phyloP scores from a whole-genome alignment of 2,797 vertebrate genomes.

The Neopelma chrysocephalum region DNA sequence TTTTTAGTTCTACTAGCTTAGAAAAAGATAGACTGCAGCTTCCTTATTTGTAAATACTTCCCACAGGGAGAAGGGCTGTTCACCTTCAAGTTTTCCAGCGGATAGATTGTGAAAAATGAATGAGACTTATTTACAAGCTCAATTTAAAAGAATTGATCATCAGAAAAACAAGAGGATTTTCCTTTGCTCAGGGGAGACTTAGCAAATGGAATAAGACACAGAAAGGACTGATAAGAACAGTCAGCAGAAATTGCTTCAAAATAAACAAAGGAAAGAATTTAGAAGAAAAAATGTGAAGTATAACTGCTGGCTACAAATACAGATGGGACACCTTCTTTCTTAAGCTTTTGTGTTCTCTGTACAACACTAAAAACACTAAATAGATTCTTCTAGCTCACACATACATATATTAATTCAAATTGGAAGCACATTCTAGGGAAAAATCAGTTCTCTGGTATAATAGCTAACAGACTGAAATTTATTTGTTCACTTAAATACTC shows the following conservation, averaged over 20 bases:
- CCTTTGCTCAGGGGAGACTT: background rate
- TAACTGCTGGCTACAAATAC: background rate
- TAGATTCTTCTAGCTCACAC: background rate
- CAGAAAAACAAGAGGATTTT: slow-evolving; percentile 30
- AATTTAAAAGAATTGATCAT: slow-evolving; percentile 28
- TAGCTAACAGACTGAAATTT: background rate
- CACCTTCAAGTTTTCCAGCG: background rate
- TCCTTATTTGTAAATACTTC: background rate
- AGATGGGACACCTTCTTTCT: background rate
- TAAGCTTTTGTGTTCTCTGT: background rate
- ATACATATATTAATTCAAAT: background rate
- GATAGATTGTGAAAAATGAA: background rate
- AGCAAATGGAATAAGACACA: slow-evolving; percentile 1
- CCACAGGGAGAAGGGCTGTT: background rate
- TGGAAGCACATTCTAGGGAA: background rate
- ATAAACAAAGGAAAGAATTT: background rate
- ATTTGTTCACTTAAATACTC: background rate
- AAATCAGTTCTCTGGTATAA: background rate
- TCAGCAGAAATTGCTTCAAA: slow-evolving; percentile 19
- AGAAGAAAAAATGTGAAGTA: background rate
- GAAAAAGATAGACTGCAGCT: background rate
- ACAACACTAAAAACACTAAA: background rate
- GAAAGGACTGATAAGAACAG: background rate
- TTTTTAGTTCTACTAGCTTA: background rate
- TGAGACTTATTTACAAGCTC: background rate